Evolutionary conservation across 2,797 vertebrate genomes (phyloP).

Genomic region (Sebastes melanostomus): DNA sequence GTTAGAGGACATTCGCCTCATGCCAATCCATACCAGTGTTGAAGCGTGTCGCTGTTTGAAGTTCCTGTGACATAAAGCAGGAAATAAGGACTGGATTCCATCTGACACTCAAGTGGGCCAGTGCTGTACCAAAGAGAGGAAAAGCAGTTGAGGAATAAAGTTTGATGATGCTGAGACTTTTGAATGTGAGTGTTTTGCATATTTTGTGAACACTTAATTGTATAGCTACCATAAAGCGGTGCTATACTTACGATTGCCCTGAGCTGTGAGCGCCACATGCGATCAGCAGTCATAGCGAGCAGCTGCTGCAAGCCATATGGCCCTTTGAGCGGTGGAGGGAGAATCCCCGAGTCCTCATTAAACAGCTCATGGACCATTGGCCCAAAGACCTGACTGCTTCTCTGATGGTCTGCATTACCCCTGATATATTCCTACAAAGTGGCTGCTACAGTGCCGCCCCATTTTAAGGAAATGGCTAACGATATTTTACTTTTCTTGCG

Average conservation of each 20-base stretch:
- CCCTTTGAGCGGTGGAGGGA: conserved; percentile 66
- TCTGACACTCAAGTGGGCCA: not conserved
- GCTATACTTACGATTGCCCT: conserved; percentile 54
- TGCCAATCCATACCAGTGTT: not conserved
- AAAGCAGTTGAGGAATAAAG: conserved; percentile 12
- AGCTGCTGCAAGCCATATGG: conserved; percentile 80
- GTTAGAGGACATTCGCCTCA: not conserved
- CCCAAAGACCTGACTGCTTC: conserved; percentile 65
- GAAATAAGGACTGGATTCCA: not conserved
- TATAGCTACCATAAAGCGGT: conserved; percentile 60
- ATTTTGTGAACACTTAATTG: conserved; percentile 54
- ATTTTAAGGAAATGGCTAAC: conserved; percentile 24
- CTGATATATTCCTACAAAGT: conserved; percentile 58
- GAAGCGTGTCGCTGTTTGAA: conserved; percentile 16
- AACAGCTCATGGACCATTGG: conserved; percentile 76
- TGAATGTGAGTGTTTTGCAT: conserved; percentile 46
- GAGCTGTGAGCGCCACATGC: conserved; percentile 63
- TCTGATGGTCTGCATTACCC: conserved; percentile 62
- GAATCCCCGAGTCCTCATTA: conserved; percentile 72
- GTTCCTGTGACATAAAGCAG: not conserved
- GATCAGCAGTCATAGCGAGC: conserved; percentile 64
- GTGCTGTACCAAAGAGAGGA: not conserved
- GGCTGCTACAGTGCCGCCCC: not conserved
- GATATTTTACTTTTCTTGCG: conserved; percentile 16
- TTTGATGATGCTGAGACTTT: conserved; percentile 40